Percentiles rank a stretch among this genome's conserved stretches.
phyloP scores from a whole-genome alignment of 2,113 vertebrate species.

The Cryptotis parvus region DNA sequence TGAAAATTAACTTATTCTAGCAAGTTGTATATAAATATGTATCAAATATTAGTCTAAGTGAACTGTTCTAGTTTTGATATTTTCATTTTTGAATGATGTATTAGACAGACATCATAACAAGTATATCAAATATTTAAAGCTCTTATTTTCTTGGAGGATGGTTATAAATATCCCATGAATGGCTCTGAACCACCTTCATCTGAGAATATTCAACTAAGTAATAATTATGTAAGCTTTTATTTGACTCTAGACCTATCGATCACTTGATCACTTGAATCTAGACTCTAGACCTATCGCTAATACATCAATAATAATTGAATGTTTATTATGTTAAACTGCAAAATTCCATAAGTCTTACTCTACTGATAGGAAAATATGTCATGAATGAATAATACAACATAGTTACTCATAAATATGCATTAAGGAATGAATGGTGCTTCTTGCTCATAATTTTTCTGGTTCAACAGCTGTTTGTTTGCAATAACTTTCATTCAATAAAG shows the following conservation, averaged over 20 bases:
- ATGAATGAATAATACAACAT: not conserved
- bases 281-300: not conserved
- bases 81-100: conserved; percentile 12
- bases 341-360: not conserved
- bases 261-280: too few relatives aligned
- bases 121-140: not conserved
- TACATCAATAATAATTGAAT: not conserved
- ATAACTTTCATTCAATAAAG: not conserved
- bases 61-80: not conserved
- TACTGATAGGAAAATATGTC: not conserved
- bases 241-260: fast-evolving
- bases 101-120: not conserved
- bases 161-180: not conserved
- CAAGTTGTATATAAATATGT: not conserved
- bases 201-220: not conserved
- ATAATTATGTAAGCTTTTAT: not conserved
- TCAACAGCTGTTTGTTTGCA: not conserved
- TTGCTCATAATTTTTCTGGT: not conserved
- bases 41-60: not conserved
- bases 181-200: not conserved
- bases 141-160: not conserved
- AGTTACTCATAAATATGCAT: not conserved
- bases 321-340: not conserved
- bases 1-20: not conserved
- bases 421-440: not conserved